phyloP scores from a whole-genome alignment of 2,797 vertebrate genomes.

The Falco rusticolus region DNA sequence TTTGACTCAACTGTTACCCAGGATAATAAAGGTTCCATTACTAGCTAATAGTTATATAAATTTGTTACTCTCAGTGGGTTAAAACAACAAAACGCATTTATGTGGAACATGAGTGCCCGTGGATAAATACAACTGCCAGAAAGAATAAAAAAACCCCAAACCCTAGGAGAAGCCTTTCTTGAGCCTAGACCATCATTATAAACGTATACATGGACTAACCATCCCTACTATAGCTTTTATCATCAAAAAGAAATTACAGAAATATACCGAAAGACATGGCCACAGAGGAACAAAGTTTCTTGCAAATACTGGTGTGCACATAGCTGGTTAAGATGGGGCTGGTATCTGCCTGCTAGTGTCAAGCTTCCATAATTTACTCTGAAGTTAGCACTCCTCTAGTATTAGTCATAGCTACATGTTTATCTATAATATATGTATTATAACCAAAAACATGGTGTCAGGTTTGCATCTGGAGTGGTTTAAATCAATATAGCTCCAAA shows the following conservation, averaged over 20 bases:
- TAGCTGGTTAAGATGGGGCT: not conserved
- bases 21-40: not conserved
- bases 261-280: not conserved
- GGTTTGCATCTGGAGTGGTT: not conserved
- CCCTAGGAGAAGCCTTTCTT: not conserved
- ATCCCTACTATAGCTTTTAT: not conserved
- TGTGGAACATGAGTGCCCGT: not conserved
- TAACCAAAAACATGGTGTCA: not conserved
- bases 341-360: not conserved
- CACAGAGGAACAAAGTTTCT: not conserved
- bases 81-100: not conserved
- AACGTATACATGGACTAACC: not conserved
- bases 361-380: not conserved
- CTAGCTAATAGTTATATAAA: not conserved
- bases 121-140: not conserved
- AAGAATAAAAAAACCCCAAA: not conserved
- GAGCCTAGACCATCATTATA: not conserved
- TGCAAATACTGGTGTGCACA: not conserved
- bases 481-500: not conserved
- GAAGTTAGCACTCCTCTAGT: not conserved
- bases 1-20: not conserved
- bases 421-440: not conserved
- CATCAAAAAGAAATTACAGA: not conserved
- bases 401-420: not conserved
- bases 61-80: not conserved